These are phyloP conservation scores for Tychaedon coryphoeus DNA, from an alignment of 2,113 vertebrate species.

Conservation along the genomic window DNA sequence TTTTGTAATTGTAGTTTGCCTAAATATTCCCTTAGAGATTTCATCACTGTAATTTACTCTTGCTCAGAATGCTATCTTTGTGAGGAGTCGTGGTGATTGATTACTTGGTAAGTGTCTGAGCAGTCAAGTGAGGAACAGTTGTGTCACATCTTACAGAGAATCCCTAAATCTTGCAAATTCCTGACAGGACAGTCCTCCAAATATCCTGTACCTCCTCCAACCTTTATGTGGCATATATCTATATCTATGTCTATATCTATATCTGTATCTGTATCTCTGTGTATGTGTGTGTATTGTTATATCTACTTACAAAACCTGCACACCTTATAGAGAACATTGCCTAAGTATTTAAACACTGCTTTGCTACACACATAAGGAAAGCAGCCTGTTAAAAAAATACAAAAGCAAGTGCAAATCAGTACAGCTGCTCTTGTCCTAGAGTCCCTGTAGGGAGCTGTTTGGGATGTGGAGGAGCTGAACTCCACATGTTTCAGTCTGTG, in stretches of 20 bases:
- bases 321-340: background rate
- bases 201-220: background rate
- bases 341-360: background rate
- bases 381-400: background rate
- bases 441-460: background rate
- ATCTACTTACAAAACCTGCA: background rate
- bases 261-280: too few species aligned
- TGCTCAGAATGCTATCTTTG: background rate
- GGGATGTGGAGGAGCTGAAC: background rate
- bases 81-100: background rate
- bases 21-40: slow-evolving; percentile 23
- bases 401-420: background rate
- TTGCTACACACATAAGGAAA: background rate
- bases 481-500: background rate
- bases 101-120: background rate
- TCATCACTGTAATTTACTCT: slow-evolving; percentile 12
- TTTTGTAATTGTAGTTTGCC: slow-evolving; percentile 3
- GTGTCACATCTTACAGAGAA: background rate
- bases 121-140: background rate
- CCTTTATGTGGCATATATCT: background rate
- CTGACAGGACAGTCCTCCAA: background rate
- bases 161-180: background rate
- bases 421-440: background rate
- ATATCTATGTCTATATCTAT: background rate
- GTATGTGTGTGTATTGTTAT: background rate